phyloP scores from a whole-genome alignment of 2,888 invertebrate genomes.

The Empis livida region DNA sequence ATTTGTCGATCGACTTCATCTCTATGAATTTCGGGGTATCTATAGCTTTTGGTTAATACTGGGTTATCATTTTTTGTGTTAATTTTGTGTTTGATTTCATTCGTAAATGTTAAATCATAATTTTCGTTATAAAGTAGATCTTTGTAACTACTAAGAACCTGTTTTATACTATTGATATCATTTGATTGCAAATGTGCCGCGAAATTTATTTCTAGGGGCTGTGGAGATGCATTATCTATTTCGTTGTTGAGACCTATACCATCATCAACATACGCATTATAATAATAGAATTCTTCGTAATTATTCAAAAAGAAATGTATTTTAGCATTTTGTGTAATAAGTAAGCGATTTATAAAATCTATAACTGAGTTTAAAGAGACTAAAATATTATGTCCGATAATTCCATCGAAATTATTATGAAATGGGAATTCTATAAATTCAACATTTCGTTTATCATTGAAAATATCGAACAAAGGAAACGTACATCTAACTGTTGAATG shows the following conservation, averaged over 20 bases:
- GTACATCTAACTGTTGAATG: not conserved
- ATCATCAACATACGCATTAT: not conserved
- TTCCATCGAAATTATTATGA: not conserved
- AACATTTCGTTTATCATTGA: too few species aligned
- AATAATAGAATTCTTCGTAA: not conserved
- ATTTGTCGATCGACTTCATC: conserved; percentile 10
- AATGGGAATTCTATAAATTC: not conserved
- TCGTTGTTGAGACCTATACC: too few species aligned
- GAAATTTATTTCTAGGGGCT: too few species aligned
- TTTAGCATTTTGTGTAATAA: too few species aligned
- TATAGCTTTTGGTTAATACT: conserved; percentile 7
- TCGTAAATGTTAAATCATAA: not conserved
- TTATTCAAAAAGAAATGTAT: not conserved
- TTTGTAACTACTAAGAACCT: not conserved
- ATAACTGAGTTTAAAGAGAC: not conserved
- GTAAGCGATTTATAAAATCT: not conserved
- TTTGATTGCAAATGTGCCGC: too few species aligned
- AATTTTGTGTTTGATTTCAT: conserved; percentile 3
- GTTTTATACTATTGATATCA: not conserved
- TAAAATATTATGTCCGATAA: not conserved
- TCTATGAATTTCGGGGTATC: conserved; percentile 11
- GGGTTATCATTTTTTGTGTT: conserved; percentile 5
- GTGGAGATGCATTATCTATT: too few species aligned
- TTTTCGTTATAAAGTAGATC: not conserved
- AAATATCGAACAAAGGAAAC: not conserved